Evolutionary conservation across 2,888 invertebrate genomes (phyloP).

Genomic region (Bimastos eiseni): DNA sequence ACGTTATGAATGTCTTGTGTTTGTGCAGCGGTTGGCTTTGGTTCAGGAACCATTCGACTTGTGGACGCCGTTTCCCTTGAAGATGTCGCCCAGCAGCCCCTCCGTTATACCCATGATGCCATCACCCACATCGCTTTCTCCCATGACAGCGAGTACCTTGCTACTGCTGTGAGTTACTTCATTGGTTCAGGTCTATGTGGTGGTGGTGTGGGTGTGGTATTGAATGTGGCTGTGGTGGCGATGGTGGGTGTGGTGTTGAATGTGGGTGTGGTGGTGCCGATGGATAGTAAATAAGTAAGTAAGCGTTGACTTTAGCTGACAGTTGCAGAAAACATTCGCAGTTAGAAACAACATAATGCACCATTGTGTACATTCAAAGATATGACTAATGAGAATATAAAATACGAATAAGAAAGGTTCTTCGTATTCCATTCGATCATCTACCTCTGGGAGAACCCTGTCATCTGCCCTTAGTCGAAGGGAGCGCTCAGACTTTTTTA

Average conservation of each 20-base stretch:
- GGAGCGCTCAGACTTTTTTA: no score
- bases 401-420: no score
- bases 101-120: slow-evolving; percentile 56
- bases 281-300: no score
- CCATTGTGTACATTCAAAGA: no score
- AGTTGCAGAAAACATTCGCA: no score
- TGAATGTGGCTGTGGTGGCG: background rate
- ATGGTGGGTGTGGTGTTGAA: background rate
- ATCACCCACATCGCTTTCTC: slow-evolving; percentile 61
- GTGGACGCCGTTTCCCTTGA: slow-evolving; percentile 59
- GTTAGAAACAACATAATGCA: no score
- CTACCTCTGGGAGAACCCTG: no score
- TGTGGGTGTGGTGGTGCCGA: background rate
- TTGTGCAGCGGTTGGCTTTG: slow-evolving; percentile 44
- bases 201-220: background rate
- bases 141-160: slow-evolving; percentile 58
- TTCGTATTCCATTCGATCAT: no score
- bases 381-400: no score
- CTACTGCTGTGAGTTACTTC: slow-evolving; percentile 58
- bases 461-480: no score
- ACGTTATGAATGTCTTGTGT: slow-evolving; percentile 15
- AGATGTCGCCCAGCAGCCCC: slow-evolving; percentile 56
- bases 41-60: slow-evolving; percentile 54
- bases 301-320: no score
- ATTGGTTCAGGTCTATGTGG: background rate